phyloP scores from a whole-genome alignment of 2,797 vertebrate species.

The Melanotaenia nigrans region DNA sequence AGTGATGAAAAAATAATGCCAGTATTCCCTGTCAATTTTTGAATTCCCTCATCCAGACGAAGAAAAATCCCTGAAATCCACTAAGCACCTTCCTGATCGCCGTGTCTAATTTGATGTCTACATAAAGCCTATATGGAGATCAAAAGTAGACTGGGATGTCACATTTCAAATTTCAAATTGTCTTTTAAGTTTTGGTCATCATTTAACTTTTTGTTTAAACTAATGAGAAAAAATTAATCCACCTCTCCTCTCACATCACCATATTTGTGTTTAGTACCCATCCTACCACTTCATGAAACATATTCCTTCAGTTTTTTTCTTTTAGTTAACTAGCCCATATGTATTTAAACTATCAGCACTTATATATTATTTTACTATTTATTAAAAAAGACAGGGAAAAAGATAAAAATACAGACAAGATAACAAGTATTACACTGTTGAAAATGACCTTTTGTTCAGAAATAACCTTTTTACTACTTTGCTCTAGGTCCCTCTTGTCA shows the following conservation, averaged over 20 bases:
- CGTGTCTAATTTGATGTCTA: conserved; percentile 18
- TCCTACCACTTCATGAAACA: neutral
- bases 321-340: neutral
- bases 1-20: neutral
- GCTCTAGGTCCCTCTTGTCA: conserved; percentile 36
- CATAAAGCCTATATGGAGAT: conserved; percentile 18
- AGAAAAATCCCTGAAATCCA: neutral
- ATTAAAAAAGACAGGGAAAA: too few species aligned
- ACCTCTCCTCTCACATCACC: too few species aligned
- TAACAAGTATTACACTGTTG: neutral
- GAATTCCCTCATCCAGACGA: conserved; percentile 12
- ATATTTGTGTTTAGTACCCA: too few species aligned
- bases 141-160: conserved; percentile 17
- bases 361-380: neutral
- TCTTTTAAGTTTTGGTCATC: neutral
- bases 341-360: conserved; percentile 25
- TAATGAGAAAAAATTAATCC: neutral
- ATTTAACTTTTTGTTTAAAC: neutral
- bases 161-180: neutral
- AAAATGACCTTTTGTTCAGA: conserved; percentile 21
- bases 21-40: neutral
- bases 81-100: conserved; percentile 9
- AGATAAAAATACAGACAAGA: neutral
- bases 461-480: conserved; percentile 54
- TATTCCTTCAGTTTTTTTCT: neutral